These are phyloP conservation scores for Chaetodon trifascialis DNA, from an alignment of 2,113 vertebrate species.

Conservation along the genomic window DNA sequence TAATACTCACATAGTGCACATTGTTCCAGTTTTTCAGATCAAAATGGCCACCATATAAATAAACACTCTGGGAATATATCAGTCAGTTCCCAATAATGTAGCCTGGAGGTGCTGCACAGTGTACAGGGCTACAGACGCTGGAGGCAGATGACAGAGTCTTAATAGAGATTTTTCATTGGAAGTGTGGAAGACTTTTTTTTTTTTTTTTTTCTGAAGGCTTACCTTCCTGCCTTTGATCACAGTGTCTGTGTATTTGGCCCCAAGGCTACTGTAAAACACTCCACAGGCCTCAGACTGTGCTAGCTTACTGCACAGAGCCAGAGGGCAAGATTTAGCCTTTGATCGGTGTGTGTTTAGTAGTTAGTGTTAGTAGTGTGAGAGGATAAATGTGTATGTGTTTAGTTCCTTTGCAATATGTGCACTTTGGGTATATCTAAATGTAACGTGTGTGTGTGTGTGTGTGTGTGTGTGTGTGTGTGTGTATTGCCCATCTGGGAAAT, in stretches of 20 bases:
- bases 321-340: constrained; percentile 68
- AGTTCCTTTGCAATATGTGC: constrained; percentile 9
- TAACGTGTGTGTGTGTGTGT: background rate
- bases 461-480: background rate
- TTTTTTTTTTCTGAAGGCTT: constrained; percentile 46
- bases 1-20: background rate
- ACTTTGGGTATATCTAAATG: constrained; percentile 24
- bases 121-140: background rate
- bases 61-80: background rate
- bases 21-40: background rate
- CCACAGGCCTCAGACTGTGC: constrained; percentile 53
- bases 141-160: constrained; percentile 25
- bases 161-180: constrained; percentile 43
- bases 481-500: constrained; percentile 22
- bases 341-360: constrained; percentile 13
- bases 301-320: constrained; percentile 62
- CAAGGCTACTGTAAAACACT: constrained; percentile 73
- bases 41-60: background rate
- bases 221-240: constrained; percentile 67
- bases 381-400: constrained; percentile 8
- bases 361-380: background rate
- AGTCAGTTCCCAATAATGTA: background rate
- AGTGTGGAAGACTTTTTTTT: constrained; percentile 29
- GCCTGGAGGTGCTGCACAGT: background rate
- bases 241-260: constrained; percentile 67